A percentile compares a stretch with the other conserved stretches of the same genome.
phyloP scores from a whole-genome alignment of 2,113 vertebrate genomes.

The Fulica atra region DNA sequence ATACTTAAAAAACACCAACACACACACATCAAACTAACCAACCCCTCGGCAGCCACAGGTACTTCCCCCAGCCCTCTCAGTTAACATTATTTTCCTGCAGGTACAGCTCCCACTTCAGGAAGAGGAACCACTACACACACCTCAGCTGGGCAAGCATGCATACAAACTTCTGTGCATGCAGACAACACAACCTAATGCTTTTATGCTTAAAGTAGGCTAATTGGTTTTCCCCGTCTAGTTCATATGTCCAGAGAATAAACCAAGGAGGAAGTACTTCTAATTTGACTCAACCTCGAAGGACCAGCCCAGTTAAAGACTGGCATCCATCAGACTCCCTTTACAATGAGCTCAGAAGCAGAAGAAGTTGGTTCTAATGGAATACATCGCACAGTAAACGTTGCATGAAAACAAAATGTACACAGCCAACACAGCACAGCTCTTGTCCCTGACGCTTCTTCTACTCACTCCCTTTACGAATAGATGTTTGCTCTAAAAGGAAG shows the following conservation, averaged over 20 bases:
- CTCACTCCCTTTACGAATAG: neutral
- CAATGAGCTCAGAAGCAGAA: neutral
- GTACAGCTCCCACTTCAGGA: neutral
- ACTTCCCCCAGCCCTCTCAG: neutral
- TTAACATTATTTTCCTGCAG: neutral
- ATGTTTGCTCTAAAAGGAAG: neutral
- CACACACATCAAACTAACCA: neutral
- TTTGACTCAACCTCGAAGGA: neutral
- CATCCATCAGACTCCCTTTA: neutral
- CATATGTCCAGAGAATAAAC: neutral
- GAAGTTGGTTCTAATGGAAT: neutral
- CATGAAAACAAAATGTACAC: neutral
- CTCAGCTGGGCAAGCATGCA: neutral
- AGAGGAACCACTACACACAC: neutral
- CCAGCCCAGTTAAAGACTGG: neutral
- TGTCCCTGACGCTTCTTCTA: neutral
- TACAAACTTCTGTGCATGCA: accelerated
- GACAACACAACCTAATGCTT: neutral
- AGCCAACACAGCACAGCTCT: neutral
- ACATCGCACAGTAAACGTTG: neutral
- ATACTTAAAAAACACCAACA: neutral
- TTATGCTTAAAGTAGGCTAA: slow-evolving; percentile 33
- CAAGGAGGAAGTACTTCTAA: neutral
- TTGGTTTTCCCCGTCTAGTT: neutral
- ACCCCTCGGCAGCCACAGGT: neutral